A percentile compares a stretch with the other conserved stretches of the same genome.
Evolutionary conservation across 2,888 invertebrate genomes (phyloP).

Genomic region (Fragum sueziense): DNA sequence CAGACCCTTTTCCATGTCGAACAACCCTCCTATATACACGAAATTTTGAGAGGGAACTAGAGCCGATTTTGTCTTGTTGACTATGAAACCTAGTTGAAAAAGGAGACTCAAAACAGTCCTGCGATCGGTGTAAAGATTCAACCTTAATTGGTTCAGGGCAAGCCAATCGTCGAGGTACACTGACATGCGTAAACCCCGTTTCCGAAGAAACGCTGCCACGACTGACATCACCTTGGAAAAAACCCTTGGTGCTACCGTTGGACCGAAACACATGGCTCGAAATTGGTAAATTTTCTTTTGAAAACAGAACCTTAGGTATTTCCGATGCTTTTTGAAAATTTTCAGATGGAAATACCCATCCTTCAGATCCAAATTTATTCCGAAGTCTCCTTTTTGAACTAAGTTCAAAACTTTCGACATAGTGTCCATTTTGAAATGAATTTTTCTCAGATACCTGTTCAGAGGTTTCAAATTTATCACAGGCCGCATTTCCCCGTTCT

Average conservation of each 20-base stretch:
- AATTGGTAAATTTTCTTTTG: constrained; percentile 7
- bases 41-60: constrained; percentile 34
- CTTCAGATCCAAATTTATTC: constrained; percentile 10
- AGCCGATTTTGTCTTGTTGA: constrained; percentile 46
- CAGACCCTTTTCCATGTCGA: constrained; percentile 25
- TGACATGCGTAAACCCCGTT: constrained; percentile 24
- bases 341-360: constrained; percentile 10
- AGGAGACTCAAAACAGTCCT: constrained; percentile 37
- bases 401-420: constrained; percentile 11
- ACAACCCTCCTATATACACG: constrained; percentile 36
- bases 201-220: constrained; percentile 26
- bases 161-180: constrained; percentile 49
- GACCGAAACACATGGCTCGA: constrained; percentile 34
- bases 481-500: constrained; percentile 16
- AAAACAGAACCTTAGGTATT: constrained; percentile 10
- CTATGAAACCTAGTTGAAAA: constrained; percentile 47
- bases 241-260: constrained; percentile 19
- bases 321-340: not conserved
- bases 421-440: constrained; percentile 17
- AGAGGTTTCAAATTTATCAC: constrained; percentile 7
- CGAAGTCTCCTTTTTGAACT: constrained; percentile 19
- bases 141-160: constrained; percentile 27
- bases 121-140: constrained; percentile 30
- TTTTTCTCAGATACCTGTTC: constrained; percentile 20
- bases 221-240: constrained; percentile 34